phyloP scores from a whole-genome alignment of 2,113 vertebrate species.

The Orientallactaga bullata region DNA sequence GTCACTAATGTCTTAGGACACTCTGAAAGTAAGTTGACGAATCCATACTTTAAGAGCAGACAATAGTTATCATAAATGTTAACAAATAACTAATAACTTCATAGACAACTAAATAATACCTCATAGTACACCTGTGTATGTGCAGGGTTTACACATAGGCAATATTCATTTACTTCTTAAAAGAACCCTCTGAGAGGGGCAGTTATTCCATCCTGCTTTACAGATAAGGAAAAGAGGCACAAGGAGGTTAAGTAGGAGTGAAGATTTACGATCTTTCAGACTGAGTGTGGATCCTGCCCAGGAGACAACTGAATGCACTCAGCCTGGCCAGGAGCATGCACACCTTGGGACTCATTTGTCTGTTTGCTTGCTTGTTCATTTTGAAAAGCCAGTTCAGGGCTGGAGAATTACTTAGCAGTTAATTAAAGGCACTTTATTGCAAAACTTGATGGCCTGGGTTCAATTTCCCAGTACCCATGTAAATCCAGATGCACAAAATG shows the following conservation, averaged over 20 bases:
- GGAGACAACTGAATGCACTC: background rate
- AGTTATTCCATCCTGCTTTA: background rate
- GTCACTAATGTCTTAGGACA: background rate
- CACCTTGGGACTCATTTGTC: background rate
- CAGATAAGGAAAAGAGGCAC: background rate
- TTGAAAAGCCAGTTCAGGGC: background rate
- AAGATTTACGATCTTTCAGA: background rate
- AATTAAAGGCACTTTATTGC: no score
- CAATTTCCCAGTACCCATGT: no score
- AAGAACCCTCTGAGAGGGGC: background rate
- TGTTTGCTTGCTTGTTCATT: background rate
- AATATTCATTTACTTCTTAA: constrained; percentile 27
- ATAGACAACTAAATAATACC: background rate
- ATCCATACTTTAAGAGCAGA: background rate
- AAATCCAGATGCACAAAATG: no score
- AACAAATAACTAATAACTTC: background rate
- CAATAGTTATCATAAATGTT: background rate
- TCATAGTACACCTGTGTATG: background rate
- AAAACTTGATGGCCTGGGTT: no score
- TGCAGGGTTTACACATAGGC: background rate
- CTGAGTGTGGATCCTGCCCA: background rate
- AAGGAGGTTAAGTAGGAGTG: background rate
- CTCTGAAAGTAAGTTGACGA: constrained; percentile 27
- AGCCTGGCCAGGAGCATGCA: background rate
- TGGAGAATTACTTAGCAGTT: no score